phyloP scores from a whole-genome alignment of 2,888 invertebrate genomes.

The Aphrophora alni region DNA sequence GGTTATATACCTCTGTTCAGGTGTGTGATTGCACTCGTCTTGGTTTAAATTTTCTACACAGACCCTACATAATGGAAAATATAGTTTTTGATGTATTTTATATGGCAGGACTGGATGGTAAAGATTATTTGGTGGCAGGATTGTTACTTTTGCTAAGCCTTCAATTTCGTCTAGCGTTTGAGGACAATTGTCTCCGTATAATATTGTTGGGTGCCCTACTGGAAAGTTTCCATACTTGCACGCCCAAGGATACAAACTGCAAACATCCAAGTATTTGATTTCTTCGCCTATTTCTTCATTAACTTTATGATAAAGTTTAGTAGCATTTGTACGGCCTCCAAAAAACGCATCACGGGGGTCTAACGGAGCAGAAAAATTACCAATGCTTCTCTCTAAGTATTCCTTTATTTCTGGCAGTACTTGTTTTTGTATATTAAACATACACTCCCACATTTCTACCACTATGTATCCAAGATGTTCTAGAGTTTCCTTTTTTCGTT shows the following conservation, averaged over 20 bases:
- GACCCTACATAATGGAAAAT: background rate
- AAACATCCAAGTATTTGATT: constrained; percentile 50
- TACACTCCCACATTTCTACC: constrained; percentile 42
- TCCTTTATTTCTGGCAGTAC: constrained; percentile 23
- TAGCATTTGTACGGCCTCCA: constrained; percentile 12
- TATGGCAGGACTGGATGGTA: constrained; percentile 53
- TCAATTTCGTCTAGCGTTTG: background rate
- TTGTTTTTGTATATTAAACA: constrained; percentile 17
- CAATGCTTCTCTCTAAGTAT: too few species aligned
- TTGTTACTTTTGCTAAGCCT: constrained; percentile 9
- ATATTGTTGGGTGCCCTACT: constrained; percentile 51
- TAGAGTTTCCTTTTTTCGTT: background rate
- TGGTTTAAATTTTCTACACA: constrained; percentile 46
- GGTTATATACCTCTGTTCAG: constrained; percentile 47
- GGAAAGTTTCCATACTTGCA: constrained; percentile 52
- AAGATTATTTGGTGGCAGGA: constrained; percentile 39
- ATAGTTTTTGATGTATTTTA: constrained; percentile 48
- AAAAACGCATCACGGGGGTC: constrained; percentile 11
- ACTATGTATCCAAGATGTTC: constrained; percentile 19
- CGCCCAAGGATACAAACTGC: constrained; percentile 52
- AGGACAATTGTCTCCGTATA: constrained; percentile 42
- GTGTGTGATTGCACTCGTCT: constrained; percentile 51
- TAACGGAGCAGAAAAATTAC: background rate
- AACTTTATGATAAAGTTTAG: constrained; percentile 45
- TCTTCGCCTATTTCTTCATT: constrained; percentile 42